Conservation (phyloP, 2,113 vertebrate genomes). For the Pomatostomus ruficeps region DNA sequence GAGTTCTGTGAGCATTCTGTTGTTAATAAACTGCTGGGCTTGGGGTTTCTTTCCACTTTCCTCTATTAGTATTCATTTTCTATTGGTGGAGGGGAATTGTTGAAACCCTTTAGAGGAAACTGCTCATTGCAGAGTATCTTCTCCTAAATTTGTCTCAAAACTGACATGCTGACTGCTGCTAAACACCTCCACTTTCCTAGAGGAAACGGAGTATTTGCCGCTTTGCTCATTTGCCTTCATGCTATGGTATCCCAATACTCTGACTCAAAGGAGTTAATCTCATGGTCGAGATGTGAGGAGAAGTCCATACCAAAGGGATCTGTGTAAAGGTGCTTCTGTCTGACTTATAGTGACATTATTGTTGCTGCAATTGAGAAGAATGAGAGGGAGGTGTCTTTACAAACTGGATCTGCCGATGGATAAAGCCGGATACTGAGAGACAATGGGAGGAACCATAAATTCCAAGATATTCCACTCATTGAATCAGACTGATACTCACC, state of each 20-base stretch:
- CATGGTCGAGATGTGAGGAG: not conserved
- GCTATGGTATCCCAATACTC: not conserved
- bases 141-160: not conserved
- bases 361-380: no score
- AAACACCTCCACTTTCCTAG: not conserved
- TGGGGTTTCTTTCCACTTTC: not conserved
- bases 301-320: not conserved
- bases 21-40: not conserved
- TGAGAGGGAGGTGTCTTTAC: no score
- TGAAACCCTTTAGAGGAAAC: not conserved
- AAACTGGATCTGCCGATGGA: no score
- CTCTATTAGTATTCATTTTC: not conserved
- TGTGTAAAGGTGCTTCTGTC: not conserved
- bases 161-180: not conserved
- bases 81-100: not conserved
- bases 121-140: not conserved
- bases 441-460: no score
- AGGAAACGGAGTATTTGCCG: not conserved
- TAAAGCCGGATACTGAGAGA: no score
- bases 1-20: not conserved
- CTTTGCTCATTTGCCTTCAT: not conserved
- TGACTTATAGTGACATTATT: not conserved
- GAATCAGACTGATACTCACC: no score
- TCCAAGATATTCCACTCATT: no score
- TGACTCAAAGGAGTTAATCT: not conserved